Evolutionary conservation across 2,888 invertebrate species (phyloP).

Genomic region (Orthosia incerta): DNA sequence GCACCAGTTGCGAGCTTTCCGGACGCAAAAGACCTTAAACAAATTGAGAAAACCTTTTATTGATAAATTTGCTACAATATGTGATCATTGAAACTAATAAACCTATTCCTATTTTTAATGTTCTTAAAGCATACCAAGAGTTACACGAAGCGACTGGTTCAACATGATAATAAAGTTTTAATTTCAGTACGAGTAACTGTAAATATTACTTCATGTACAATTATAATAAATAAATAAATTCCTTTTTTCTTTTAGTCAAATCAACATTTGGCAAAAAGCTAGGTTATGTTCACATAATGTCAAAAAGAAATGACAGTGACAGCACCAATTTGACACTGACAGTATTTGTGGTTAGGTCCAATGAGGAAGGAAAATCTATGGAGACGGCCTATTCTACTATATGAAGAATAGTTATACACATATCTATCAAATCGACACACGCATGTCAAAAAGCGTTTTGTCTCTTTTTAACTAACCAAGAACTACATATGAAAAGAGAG

Average conservation of each 20-base stretch:
- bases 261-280: conserved; percentile 8
- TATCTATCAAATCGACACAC: too few species aligned
- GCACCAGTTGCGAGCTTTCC: conserved; percentile 75
- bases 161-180: conserved; percentile 52
- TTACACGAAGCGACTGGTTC: conserved; percentile 62
- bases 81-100: not conserved
- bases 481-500: too few species aligned
- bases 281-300: conserved; percentile 19
- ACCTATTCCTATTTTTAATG: not conserved
- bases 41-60: not conserved
- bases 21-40: conserved; percentile 79
- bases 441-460: too few species aligned
- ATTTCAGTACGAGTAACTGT: conserved; percentile 5
- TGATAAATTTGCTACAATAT: not conserved
- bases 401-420: too few species aligned
- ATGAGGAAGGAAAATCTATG: too few species aligned
- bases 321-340: not conserved
- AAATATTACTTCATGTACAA: conserved; percentile 5
- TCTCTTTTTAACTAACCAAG: too few species aligned
- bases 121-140: conserved; percentile 58
- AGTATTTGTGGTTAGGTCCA: too few species aligned
- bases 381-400: too few species aligned
- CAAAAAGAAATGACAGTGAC: not conserved
- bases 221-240: not conserved
- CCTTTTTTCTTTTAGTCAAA: not conserved